Percentiles rank a stretch among this genome's conserved stretches.
Evolutionary conservation across 1,140 invertebrate species (phyloP).

Genomic region (Listronotus bonariensis): DNA sequence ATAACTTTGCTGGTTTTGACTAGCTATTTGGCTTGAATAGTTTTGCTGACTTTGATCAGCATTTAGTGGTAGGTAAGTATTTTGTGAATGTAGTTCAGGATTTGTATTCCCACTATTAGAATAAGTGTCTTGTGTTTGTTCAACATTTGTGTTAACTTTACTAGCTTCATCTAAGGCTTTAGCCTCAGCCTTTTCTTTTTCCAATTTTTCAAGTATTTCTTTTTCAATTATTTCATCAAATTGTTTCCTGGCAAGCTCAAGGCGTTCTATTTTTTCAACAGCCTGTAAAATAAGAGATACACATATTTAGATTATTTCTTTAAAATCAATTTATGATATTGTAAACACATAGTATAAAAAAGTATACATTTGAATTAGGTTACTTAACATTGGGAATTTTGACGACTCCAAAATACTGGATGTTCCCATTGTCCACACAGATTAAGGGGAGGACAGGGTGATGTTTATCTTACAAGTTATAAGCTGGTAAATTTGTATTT

Average conservation of each 20-base stretch:
- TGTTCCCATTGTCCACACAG: no score
- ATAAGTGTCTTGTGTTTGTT: slow-evolving; percentile 12
- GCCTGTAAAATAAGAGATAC: slow-evolving; percentile 19
- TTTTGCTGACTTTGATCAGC: not conserved
- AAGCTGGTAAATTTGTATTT: no score
- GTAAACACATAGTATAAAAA: no score
- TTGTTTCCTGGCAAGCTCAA: slow-evolving; percentile 55
- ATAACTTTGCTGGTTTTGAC: slow-evolving; percentile 35
- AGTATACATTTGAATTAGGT: no score
- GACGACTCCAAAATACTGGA: no score
- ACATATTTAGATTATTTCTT: no score
- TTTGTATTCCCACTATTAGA: slow-evolving; percentile 37
- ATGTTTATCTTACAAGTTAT: no score
- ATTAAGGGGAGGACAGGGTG: no score
- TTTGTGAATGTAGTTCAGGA: slow-evolving; percentile 42
- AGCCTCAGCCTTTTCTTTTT: slow-evolving; percentile 59
- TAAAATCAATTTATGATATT: no score
- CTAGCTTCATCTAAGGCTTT: slow-evolving; percentile 56
- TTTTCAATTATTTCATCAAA: slow-evolving; percentile 58
- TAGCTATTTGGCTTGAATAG: slow-evolving; percentile 24
- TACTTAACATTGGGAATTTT: no score
- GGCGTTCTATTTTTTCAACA: slow-evolving; percentile 62
- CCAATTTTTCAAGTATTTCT: slow-evolving; percentile 53
- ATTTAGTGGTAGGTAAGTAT: not conserved
- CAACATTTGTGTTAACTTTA: slow-evolving; percentile 38